Conservation (phyloP, 1,140 invertebrate genomes). For the Papilio machaon region DNA sequence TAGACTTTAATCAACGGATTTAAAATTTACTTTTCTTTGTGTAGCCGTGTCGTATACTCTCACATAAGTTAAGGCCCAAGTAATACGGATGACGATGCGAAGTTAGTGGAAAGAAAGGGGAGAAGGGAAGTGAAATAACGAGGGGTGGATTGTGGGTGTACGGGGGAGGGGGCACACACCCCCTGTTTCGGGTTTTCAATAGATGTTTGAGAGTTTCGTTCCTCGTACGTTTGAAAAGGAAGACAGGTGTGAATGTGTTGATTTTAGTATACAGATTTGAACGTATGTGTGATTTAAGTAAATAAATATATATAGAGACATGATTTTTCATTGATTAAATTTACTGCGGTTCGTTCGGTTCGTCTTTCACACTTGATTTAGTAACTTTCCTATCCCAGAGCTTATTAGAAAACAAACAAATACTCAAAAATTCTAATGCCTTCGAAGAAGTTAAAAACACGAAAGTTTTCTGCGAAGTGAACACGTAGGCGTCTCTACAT, state of each 20-base stretch:
- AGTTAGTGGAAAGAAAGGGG: slow-evolving; percentile 80
- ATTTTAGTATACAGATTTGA: slow-evolving; percentile 35
- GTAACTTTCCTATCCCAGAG: background rate
- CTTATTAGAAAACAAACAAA: background rate
- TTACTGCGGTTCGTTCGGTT: background rate
- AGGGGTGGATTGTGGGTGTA: slow-evolving; percentile 47
- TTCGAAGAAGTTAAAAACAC: too few relatives aligned
- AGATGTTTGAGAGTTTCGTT: slow-evolving; percentile 76
- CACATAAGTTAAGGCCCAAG: slow-evolving; percentile 80
- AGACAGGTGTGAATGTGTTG: slow-evolving; percentile 69
- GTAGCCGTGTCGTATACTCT: slow-evolving; percentile 52
- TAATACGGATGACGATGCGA: slow-evolving; percentile 80
- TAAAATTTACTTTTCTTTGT: slow-evolving; percentile 51
- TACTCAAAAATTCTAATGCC: too few relatives aligned
- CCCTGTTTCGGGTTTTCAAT: slow-evolving; percentile 81
- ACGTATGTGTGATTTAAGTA: slow-evolving; percentile 6
- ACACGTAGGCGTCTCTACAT: too few relatives aligned
- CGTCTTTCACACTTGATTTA: background rate
- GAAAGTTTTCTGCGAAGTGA: too few relatives aligned
- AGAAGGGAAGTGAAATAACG: slow-evolving; percentile 71
- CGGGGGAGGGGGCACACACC: slow-evolving; percentile 53
- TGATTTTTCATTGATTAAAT: background rate
- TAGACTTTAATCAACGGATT: slow-evolving; percentile 35
- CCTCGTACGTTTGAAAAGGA: slow-evolving; percentile 69
- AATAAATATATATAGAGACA: slow-evolving; percentile 21